These are phyloP conservation scores for Grantiella picta DNA, from an alignment of 2,113 vertebrate genomes.

Conservation along the genomic window DNA sequence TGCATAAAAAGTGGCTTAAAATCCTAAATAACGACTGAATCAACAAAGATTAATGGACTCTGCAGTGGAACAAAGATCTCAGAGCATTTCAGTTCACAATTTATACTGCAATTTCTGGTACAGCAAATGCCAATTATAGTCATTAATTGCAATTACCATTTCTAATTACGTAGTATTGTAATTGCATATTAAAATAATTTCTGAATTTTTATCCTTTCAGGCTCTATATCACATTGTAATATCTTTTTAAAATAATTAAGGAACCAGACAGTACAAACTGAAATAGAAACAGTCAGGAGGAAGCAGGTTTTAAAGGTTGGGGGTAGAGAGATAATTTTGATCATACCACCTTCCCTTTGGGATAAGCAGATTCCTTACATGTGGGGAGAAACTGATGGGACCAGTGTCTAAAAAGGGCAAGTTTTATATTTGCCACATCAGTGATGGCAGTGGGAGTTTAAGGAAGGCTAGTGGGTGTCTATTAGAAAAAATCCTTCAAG, in stretches of 20 bases:
- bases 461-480: constrained; percentile 9
- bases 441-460: neutral
- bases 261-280: neutral
- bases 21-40: neutral
- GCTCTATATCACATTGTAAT: neutral
- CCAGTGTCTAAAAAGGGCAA: neutral
- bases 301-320: neutral
- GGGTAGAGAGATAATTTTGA: neutral
- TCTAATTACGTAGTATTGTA: constrained; percentile 20
- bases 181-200: constrained; percentile 22
- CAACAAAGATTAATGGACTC: neutral
- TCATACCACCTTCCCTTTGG: neutral
- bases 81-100: neutral
- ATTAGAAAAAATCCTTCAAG: neutral
- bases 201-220: constrained; percentile 12
- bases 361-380: neutral
- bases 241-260: constrained; percentile 33
- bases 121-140: constrained; percentile 35
- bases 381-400: neutral
- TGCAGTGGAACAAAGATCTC: neutral
- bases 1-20: neutral
- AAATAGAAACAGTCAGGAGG: constrained; percentile 11
- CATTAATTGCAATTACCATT: constrained; percentile 34
- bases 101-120: constrained; percentile 21
- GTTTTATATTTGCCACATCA: neutral